Evolutionary conservation across 2,888 invertebrate genomes (phyloP).

Genomic region (Nycteola revayana): DNA sequence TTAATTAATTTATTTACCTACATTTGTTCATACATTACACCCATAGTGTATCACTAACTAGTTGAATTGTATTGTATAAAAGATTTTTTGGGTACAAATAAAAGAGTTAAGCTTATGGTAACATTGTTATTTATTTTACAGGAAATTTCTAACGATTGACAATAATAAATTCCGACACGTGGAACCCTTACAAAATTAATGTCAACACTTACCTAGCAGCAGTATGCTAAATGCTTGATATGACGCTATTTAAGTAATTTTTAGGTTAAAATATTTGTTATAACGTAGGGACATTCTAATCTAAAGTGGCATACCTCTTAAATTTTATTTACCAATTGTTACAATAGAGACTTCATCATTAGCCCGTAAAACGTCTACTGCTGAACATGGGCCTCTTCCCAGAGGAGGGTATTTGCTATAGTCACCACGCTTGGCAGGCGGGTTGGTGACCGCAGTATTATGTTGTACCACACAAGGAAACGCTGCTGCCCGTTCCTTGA

Average conservation of each 20-base stretch:
- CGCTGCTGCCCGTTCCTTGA: no score
- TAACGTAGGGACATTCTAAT: no score
- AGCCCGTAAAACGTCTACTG: no score
- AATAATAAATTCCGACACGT: constrained; percentile 68
- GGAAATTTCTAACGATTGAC: constrained; percentile 78
- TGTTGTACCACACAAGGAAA: no score
- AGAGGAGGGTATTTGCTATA: no score
- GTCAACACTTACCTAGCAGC: constrained; percentile 76
- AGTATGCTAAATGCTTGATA: constrained; percentile 70
- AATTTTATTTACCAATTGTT: no score
- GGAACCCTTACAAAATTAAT: constrained; percentile 77
- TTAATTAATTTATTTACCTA: constrained; percentile 17
- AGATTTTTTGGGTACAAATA: constrained; percentile 35
- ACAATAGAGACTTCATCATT: no score
- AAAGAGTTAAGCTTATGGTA: constrained; percentile 61
- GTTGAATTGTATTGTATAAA: constrained; percentile 16
- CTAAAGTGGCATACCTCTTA: no score
- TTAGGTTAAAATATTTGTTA: constrained; percentile 44
- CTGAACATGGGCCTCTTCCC: no score
- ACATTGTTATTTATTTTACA: constrained; percentile 80
- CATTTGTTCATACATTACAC: constrained; percentile 7
- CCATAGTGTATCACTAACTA: constrained; percentile 9
- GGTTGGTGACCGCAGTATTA: no score
- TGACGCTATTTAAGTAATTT: constrained; percentile 61
- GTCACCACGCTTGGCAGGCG: no score